Evolutionary conservation across 2,797 vertebrate species (phyloP).

Genomic region (Acrossocheilus wenchowensis): DNA sequence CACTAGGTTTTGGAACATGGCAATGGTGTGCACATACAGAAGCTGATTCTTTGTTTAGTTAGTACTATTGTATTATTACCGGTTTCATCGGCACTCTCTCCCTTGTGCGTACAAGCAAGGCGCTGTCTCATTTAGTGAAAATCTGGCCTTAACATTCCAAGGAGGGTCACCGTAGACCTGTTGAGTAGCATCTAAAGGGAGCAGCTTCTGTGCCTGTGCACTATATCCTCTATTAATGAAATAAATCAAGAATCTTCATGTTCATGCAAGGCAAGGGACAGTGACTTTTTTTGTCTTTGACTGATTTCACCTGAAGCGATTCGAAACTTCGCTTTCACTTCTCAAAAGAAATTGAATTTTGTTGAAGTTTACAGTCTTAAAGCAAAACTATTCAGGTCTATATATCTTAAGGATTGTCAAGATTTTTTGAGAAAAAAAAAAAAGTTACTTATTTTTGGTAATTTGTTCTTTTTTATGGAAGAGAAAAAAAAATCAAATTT

Average conservation of each 20-base stretch:
- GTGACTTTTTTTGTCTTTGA: conserved; percentile 52
- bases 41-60: background rate
- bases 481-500: conserved; percentile 73
- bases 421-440: conserved; percentile 79
- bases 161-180: conserved; percentile 38
- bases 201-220: conserved; percentile 32
- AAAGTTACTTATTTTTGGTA: conserved; percentile 86
- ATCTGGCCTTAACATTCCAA: conserved; percentile 63
- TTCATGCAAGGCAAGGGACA: conserved; percentile 61
- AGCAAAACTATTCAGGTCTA: conserved; percentile 83
- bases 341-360: conserved; percentile 61
- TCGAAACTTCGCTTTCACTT: conserved; percentile 57
- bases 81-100: background rate
- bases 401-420: conserved; percentile 81
- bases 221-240: conserved; percentile 18
- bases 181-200: conserved; percentile 55
- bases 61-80: background rate
- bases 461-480: conserved; percentile 79
- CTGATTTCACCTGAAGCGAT: conserved; percentile 58
- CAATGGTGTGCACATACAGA: background rate
- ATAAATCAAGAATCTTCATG: conserved; percentile 23
- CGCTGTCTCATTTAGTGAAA: conserved; percentile 48
- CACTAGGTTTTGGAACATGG: conserved; percentile 31
- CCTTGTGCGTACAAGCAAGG: conserved; percentile 30
- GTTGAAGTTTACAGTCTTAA: conserved; percentile 81